Conservation (phyloP, 2,888 invertebrate genomes). For the Eristalis intricaria region DNA sequence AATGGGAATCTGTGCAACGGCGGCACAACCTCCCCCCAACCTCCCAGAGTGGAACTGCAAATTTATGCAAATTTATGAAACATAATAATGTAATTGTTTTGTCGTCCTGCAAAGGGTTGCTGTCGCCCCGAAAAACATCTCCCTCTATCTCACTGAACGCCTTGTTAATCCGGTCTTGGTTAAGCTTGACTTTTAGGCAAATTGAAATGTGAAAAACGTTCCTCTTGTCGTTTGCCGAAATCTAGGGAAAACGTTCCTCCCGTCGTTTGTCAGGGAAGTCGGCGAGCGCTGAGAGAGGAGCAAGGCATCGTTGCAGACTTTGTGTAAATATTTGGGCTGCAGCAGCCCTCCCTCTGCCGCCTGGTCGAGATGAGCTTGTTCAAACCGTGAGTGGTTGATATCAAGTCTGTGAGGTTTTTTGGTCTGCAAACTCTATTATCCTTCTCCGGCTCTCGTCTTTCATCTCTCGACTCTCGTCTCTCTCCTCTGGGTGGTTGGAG, state of each 20-base stretch:
- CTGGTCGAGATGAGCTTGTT: neutral
- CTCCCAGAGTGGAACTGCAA: constrained; percentile 48
- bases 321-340: constrained; percentile 53
- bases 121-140: constrained; percentile 23
- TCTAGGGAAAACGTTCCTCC: too few relatives aligned
- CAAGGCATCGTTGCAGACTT: neutral
- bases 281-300: neutral
- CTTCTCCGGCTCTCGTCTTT: neutral
- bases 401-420: neutral
- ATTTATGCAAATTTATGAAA: constrained; percentile 72
- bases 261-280: too few relatives aligned
- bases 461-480: neutral
- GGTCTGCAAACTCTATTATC: neutral
- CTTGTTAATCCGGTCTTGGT: constrained; percentile 69
- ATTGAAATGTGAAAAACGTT: constrained; percentile 69
- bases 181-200: constrained; percentile 64
- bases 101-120: constrained; percentile 46
- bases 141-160: constrained; percentile 16
- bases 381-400: neutral
- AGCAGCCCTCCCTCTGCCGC: neutral
- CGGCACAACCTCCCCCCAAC: neutral
- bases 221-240: constrained; percentile 9
- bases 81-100: constrained; percentile 72
- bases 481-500: neutral
- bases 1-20: constrained; percentile 23